These are phyloP conservation scores for Amblyornis subalaris DNA, from an alignment of 2,113 vertebrate species.

Conservation along the genomic window DNA sequence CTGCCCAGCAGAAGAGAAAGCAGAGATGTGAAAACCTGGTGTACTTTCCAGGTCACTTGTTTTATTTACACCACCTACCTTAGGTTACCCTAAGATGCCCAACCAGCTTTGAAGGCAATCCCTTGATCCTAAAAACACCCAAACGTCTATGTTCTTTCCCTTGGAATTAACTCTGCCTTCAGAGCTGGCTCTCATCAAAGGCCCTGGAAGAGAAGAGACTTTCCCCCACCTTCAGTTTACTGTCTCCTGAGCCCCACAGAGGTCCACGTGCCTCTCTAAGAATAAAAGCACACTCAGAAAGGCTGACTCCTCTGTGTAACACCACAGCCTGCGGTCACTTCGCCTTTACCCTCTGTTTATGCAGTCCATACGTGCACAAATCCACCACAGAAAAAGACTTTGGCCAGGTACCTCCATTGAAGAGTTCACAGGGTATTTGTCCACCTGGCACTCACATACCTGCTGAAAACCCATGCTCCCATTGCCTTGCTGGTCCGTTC, in stretches of 20 bases:
- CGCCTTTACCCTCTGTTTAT: not conserved
- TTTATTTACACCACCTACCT: not conserved
- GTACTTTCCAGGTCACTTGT: not conserved
- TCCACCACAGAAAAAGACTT: not conserved
- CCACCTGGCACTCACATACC: not conserved
- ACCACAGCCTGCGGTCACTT: not conserved
- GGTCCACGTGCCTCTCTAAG: not conserved
- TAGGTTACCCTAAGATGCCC: conserved; percentile 1
- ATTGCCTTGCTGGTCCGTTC: not conserved
- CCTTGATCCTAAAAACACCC: conserved; percentile 15
- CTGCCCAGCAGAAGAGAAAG: not conserved
- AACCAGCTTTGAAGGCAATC: conserved; percentile 5
- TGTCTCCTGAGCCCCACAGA: not conserved
- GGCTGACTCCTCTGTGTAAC: not conserved
- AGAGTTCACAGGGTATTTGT: not conserved
- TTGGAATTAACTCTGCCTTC: not conserved
- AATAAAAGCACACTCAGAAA: not conserved
- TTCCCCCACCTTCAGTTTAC: not conserved
- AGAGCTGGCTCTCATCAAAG: not conserved
- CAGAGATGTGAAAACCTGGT: not conserved
- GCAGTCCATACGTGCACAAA: not conserved
- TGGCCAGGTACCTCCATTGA: not conserved
- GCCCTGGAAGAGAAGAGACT: not conserved
- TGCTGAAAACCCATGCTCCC: not conserved
- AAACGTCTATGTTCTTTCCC: not conserved